These are phyloP conservation scores for honey bee (Apis mellifera) DNA, from an alignment of 1,140 invertebrate species.

Conservation along the genomic window DNA sequence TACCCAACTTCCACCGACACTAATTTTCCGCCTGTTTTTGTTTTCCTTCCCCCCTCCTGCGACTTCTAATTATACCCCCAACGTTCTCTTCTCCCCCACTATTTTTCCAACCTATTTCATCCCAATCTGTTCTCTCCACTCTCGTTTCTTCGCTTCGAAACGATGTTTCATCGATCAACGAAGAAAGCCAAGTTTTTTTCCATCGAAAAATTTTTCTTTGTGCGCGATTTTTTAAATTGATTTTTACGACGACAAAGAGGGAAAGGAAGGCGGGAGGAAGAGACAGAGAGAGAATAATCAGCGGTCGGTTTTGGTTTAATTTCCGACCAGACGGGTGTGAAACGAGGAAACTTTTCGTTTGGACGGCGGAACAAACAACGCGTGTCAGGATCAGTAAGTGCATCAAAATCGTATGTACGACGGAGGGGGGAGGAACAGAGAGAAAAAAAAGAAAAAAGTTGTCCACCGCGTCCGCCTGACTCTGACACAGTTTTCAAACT, in stretches of 20 bases:
- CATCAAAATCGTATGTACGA: conserved; percentile 39
- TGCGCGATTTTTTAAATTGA: not conserved
- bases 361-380: conserved; percentile 8
- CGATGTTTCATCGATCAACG: too few species aligned
- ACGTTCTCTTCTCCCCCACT: conserved; percentile 8
- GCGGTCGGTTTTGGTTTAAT: conserved; percentile 21
- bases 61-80: conserved; percentile 51
- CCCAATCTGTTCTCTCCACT: conserved; percentile 33
- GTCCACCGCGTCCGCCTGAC: conserved; percentile 16
- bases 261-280: accelerated
- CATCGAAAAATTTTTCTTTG: not conserved
- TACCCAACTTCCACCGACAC: conserved; percentile 36
- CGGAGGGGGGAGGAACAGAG: not conserved
- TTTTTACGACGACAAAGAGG: not conserved
- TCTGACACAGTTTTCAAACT: conserved; percentile 42
- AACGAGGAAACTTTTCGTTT: conserved; percentile 39
- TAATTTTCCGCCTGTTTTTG: conserved; percentile 51
- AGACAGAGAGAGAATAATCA: not conserved
- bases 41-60: conserved; percentile 30
- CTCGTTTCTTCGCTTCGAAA: not conserved
- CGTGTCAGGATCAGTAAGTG: conserved; percentile 41
- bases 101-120: conserved; percentile 12
- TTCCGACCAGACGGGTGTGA: conserved; percentile 14
- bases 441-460: conserved; percentile 46
- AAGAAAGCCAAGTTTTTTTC: not conserved